phyloP scores from a whole-genome alignment of 1,140 invertebrate species.

The Apocrypta bakeri region DNA sequence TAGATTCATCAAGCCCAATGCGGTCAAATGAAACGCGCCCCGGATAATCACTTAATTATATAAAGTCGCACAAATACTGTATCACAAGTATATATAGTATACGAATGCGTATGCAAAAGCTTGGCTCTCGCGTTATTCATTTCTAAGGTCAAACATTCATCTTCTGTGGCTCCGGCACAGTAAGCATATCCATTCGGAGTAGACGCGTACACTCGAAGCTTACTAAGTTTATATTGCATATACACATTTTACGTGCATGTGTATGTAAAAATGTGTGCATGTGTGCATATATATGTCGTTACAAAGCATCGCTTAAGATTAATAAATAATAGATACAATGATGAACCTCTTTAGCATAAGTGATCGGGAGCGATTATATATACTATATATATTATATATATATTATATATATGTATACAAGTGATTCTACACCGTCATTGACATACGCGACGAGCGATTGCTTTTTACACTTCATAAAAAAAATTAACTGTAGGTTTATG shows the following conservation, averaged over 20 bases:
- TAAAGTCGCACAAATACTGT: too few relatives aligned
- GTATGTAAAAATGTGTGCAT: too few relatives aligned
- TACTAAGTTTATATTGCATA: too few relatives aligned
- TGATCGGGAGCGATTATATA: neutral
- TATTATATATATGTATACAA: too few relatives aligned
- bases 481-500: neutral
- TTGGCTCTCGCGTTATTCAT: neutral
- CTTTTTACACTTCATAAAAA: neutral
- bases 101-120: too few relatives aligned
- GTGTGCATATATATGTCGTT: too few relatives aligned
- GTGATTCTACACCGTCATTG: neutral
- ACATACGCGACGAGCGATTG: neutral
- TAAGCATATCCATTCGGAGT: neutral
- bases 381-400: neutral
- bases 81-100: too few relatives aligned
- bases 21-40: neutral
- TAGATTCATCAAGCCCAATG: neutral
- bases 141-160: constrained; percentile 14
- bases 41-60: constrained; percentile 1
- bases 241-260: too few relatives aligned
- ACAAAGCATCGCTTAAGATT: neutral
- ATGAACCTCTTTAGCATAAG: neutral
- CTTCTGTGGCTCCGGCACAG: neutral
- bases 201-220: neutral
- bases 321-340: neutral